phyloP scores from a whole-genome alignment of 1,140 invertebrate genomes.

The Hycleus phaleratus region DNA sequence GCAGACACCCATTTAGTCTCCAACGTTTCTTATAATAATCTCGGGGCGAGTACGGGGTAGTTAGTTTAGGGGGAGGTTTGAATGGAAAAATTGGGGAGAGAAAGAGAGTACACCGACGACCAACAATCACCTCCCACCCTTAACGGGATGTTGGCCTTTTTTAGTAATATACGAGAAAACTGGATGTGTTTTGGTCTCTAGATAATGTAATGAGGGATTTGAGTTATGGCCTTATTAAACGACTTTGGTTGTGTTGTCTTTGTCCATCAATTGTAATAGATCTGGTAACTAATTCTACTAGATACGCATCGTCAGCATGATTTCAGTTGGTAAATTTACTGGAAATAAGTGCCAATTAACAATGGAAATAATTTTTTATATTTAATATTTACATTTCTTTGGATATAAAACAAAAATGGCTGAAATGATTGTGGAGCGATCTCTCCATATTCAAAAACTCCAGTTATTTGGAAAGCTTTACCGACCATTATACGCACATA shows the following conservation, averaged over 20 bases:
- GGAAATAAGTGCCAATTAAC: too few species aligned
- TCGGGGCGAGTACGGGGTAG: conserved; percentile 33
- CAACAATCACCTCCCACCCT: too few species aligned
- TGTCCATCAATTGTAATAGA: conserved; percentile 1
- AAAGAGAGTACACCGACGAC: neutral
- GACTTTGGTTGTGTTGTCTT: conserved; percentile 22
- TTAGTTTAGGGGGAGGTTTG: conserved; percentile 22
- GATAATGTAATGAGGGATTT: conserved; percentile 38
- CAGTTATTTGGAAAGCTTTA: too few species aligned
- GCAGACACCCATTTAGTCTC: conserved; percentile 33
- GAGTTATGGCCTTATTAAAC: conserved; percentile 37
- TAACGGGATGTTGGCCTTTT: conserved; percentile 24
- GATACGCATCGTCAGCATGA: too few species aligned
- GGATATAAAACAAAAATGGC: too few species aligned
- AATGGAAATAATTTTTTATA: too few species aligned
- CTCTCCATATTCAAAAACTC: too few species aligned
- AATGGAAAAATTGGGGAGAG: neutral
- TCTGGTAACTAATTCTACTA: too few species aligned
- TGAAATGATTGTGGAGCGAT: too few species aligned
- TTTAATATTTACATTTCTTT: too few species aligned
- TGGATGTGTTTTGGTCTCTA: conserved; percentile 28
- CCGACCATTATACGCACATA: too few species aligned
- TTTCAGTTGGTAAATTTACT: too few species aligned
- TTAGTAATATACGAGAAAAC: conserved; percentile 30
- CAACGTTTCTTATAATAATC: conserved; percentile 38